Conservation (phyloP, 2,888 invertebrate genomes). For the Andricus quercusramuli region DNA sequence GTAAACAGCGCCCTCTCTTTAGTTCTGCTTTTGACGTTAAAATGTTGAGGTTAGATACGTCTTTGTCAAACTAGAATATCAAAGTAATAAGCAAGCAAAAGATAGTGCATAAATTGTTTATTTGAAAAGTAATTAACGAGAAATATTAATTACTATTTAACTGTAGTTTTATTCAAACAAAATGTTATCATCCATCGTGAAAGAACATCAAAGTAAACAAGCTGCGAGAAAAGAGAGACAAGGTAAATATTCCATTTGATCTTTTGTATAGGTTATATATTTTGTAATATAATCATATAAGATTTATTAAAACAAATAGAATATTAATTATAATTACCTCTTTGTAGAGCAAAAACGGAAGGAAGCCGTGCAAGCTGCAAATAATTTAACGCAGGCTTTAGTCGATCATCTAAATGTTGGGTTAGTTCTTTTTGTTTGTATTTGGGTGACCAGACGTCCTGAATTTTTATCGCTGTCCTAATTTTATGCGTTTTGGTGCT, state of each 20-base stretch:
- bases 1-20: background rate
- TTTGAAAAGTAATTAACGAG: background rate
- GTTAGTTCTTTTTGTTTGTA: constrained; percentile 80
- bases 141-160: background rate
- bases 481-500: too few species aligned
- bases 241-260: constrained; percentile 80
- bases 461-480: too few species aligned
- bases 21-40: background rate
- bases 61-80: background rate
- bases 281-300: background rate
- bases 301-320: constrained; percentile 28
- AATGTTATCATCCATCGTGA: constrained; percentile 92
- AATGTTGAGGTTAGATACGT: background rate
- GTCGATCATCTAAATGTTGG: constrained; percentile 99
- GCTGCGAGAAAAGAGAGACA: constrained; percentile 89
- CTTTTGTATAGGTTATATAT: background rate
- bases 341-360: constrained; percentile 93
- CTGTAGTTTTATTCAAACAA: constrained; percentile 63
- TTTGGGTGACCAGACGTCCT: too few species aligned
- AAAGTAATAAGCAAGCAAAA: background rate
- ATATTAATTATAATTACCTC: constrained; percentile 42
- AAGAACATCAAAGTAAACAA: constrained; percentile 92
- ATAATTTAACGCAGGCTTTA: constrained; percentile 93
- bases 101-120: background rate
- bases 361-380: constrained; percentile 95